Base-by-base conservation (phyloP, 2,888 invertebrate genomes). In the Netelia inedita region DNA sequence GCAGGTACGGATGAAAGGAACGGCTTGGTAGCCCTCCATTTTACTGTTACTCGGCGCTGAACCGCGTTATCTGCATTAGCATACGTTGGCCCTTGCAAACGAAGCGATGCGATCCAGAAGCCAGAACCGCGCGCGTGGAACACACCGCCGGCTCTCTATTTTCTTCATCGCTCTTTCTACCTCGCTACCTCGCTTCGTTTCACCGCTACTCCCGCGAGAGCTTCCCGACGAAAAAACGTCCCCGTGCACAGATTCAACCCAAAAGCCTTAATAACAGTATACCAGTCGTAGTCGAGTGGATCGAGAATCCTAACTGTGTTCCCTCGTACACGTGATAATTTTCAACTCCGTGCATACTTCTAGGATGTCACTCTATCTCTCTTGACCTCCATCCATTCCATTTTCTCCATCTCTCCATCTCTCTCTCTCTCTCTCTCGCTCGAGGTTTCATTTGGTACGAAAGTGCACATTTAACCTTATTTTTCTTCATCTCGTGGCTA, bases 31-130 rank as follows among this genome's bases (percentile, higher is more conserved):
- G 19, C 61, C 61, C 23, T 66, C 21, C 11, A 19, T 21, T 66
- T 50, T 66, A 66, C 43, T 46, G 46, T 19, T 41, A 46, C 66
- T 66, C 79, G 74, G 86, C 85, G 89, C 88, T 87, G 85, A 21
- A 89, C 86, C 89, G 89, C 90, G 89, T 91, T 92, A 91, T 91
- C 91, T 89, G 72, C 87, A 75, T 81, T 88, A 87, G 90, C 91
- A 91, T 91, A 90, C 88, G 90, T 91, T 91, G 90, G 88, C 91
- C 87, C 88, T 87, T 46, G 46, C 46, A 46, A 46, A 46, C 46
- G 46, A 46, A 46, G 46, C 46, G 46, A 46, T 14, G 46, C 11
- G 46, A 46, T 46, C 46, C 46, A 46, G 46, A 46, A 46, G 35
- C 35, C 35, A 35, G 35, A 35, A 46, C 2, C 11, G 2, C 46